Conservation (phyloP, 2,797 vertebrate species). For the Gambelia wislizenii region DNA sequence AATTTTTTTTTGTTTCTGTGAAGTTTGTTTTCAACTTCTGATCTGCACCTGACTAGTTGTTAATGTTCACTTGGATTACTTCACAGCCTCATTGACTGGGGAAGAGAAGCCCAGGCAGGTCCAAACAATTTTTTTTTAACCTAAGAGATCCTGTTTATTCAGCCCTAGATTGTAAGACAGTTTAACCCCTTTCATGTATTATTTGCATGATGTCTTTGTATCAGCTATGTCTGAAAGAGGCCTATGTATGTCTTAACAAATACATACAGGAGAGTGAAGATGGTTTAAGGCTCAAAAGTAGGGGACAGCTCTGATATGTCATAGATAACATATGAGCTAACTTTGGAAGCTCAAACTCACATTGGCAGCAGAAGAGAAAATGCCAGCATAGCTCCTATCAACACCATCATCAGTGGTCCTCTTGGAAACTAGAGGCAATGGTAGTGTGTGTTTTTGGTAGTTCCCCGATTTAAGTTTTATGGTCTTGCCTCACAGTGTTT, state of each 20-base stretch:
- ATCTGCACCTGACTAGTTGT: constrained; percentile 12
- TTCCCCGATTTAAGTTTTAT: background rate
- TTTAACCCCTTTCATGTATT: no score
- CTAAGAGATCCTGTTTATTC: no score
- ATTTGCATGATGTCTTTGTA: background rate
- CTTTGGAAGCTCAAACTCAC: background rate
- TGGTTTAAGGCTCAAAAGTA: background rate
- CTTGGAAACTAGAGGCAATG: background rate
- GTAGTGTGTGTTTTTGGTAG: background rate
- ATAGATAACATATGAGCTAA: no score
- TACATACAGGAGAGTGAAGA: background rate
- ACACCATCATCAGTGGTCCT: background rate
- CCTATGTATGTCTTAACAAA: no score
- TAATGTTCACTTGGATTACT: background rate
- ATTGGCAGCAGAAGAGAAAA: background rate
- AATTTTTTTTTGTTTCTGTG: constrained; percentile 17
- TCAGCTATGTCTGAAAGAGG: background rate
- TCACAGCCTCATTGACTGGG: background rate
- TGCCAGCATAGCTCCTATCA: no score
- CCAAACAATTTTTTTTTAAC: background rate
- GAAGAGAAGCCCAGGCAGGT: background rate
- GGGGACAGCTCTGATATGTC: no score
- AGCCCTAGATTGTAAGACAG: background rate
- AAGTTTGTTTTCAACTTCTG: background rate
- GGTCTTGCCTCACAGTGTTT: background rate